phyloP scores from a whole-genome alignment of 2,888 invertebrate genomes.

The Creontiades dilutus region DNA sequence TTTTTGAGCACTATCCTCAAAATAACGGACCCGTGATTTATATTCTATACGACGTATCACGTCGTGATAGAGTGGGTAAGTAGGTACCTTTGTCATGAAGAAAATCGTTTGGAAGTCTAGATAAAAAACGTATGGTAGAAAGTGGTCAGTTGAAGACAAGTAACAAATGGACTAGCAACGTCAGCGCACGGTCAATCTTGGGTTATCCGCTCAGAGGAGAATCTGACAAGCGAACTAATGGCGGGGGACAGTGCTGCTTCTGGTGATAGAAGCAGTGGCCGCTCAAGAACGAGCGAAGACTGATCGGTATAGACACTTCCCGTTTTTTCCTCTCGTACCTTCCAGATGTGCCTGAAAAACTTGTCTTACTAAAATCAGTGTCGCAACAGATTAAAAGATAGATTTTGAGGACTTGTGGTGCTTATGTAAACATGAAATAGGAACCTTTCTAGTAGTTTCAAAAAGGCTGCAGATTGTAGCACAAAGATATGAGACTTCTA shows the following conservation, averaged over 20 bases:
- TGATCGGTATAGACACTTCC: constrained; percentile 9
- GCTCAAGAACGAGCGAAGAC: constrained; percentile 14
- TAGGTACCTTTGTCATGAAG: not conserved
- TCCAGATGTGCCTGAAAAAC: not conserved
- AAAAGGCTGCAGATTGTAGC: no score
- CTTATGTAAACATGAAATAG: no score
- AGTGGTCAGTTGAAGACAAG: not conserved
- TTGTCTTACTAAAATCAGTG: not conserved
- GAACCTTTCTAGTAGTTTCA: no score
- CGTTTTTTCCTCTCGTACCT: not conserved
- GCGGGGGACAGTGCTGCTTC: not conserved
- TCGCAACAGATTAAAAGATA: no score
- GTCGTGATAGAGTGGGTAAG: no score
- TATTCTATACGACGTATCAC: no score
- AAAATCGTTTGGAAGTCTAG: not conserved
- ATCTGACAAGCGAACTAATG: constrained; percentile 34
- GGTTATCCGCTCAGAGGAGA: not conserved
- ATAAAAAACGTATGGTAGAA: not conserved
- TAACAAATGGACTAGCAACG: constrained; percentile 9
- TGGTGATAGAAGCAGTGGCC: constrained; percentile 21
- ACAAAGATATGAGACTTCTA: no score
- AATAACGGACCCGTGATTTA: no score
- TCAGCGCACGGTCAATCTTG: constrained; percentile 32
- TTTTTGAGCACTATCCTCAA: no score
- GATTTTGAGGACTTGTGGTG: no score